Evolutionary conservation across 1,140 invertebrate genomes (phyloP), one percentile per base, ranked within the genome.

Genomic region (Tetragonula clypearis): DNA sequence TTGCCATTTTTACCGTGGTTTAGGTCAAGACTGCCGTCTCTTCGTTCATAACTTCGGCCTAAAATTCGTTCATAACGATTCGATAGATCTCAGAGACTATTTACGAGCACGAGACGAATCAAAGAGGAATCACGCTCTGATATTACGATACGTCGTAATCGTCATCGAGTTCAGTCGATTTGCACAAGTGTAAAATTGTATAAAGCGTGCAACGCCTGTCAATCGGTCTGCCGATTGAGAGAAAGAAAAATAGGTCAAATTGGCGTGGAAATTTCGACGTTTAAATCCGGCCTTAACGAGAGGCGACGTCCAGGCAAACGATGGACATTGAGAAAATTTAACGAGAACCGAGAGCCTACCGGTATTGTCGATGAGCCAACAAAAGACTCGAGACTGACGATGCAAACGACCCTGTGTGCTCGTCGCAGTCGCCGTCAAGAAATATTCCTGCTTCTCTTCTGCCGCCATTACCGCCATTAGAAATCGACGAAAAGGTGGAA

Each of bases 381-480:
- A 26, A 79, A 79, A 21, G 26, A 35, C n/a, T 41, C 8, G 8
- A 71, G 56, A 68, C 30, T 35, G 19, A 8, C 75, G 14, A 53
- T 21, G 53, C 26, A 26, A 17, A 17, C 14, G 21, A 11, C n/a
- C 23, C 68, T 9, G 21, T 21, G 1, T 17, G 41, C 41, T 15
- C 60, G n/a, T 35, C 17, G 35, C 21, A 4, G 72, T 62, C 3
- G 12, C 8, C 60, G n/a, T n/a, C 17, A 83, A 84, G 66, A 81
- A 81, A 87, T 77, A 87, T 87, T 85, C 88, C 87, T 82, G 82
- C 85, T 90, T 89, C 89, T 86, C 41, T 71, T 41, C n/a, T 8
- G 23, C 30, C 60, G 11, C 21, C 55, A 53, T 26, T 66, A 6
- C 1, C 3, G 12, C 41, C 41, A 62, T 12, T 23, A 62, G 60